phyloP scores from a whole-genome alignment of 1,140 invertebrate genomes.

The Aphis gossypii region DNA sequence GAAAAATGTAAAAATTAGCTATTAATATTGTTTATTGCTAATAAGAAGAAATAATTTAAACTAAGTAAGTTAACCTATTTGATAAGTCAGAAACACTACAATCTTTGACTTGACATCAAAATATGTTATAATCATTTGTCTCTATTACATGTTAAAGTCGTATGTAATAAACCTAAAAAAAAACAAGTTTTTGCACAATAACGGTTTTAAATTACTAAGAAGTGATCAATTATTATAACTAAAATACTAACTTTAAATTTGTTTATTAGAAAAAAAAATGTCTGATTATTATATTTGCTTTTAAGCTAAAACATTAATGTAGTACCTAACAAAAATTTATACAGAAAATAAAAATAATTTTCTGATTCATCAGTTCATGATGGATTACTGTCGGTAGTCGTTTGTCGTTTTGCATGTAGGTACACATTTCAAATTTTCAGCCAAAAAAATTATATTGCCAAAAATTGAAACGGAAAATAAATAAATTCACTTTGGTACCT shows the following conservation, averaged over 20 bases:
- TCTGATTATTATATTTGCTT: background rate
- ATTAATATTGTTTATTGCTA: background rate
- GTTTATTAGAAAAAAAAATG: background rate
- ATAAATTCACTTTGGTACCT: background rate
- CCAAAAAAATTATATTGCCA: background rate
- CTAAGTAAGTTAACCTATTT: background rate
- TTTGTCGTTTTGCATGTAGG: background rate
- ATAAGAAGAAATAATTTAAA: background rate
- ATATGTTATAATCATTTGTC: background rate
- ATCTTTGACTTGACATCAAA: background rate
- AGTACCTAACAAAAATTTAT: background rate
- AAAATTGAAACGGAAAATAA: background rate
- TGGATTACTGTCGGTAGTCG: background rate
- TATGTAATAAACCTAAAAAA: background rate
- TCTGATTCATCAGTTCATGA: background rate
- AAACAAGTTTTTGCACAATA: background rate
- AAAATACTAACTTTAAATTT: background rate
- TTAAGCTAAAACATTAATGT: background rate
- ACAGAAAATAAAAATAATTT: background rate
- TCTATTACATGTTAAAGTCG: background rate
- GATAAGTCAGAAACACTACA: background rate
- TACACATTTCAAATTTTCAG: background rate
- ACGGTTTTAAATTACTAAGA: too few relatives aligned
- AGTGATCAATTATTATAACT: background rate
- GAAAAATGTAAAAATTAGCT: background rate